These are phyloP conservation scores for Hymenopus coronatus DNA, from an alignment of 2,888 invertebrate species.

Conservation along the genomic window DNA sequence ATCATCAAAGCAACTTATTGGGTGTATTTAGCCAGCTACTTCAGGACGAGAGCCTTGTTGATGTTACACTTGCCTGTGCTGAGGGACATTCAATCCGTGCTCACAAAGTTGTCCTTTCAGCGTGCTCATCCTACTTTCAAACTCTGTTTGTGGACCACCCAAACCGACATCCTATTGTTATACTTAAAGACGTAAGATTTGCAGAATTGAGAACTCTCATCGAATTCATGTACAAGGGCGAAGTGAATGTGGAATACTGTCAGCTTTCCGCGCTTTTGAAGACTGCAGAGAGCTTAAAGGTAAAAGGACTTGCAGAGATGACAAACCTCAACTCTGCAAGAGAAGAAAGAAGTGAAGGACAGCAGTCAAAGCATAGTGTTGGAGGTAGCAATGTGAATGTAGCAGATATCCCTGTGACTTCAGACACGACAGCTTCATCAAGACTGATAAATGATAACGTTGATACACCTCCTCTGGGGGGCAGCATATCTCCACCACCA, in stretches of 20 bases:
- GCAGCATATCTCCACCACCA: slow-evolving; percentile 33
- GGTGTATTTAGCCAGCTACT: slow-evolving; percentile 95
- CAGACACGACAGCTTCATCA: slow-evolving; percentile 23
- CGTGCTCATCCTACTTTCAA: slow-evolving; percentile 94
- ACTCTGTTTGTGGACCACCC: slow-evolving; percentile 91
- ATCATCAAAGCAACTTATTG: slow-evolving; percentile 97
- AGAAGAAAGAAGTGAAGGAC: slow-evolving; percentile 39
- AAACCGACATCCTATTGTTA: slow-evolving; percentile 88
- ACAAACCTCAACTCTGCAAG: slow-evolving; percentile 69
- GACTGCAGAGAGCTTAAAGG: slow-evolving; percentile 90
- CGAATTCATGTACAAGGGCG: slow-evolving; percentile 96
- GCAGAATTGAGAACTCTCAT: slow-evolving; percentile 86
- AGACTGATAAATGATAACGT: slow-evolving; percentile 32
- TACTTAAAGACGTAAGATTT: slow-evolving; percentile 91
- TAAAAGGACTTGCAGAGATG: slow-evolving; percentile 91
- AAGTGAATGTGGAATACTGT: slow-evolving; percentile 92
- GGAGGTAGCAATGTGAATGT: slow-evolving; percentile 34
- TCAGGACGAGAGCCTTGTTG: slow-evolving; percentile 92
- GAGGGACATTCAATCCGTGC: slow-evolving; percentile 93
- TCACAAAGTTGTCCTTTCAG: slow-evolving; percentile 92
- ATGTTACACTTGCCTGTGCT: slow-evolving; percentile 95
- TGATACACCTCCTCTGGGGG: slow-evolving; percentile 37
- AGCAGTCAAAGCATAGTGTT: slow-evolving; percentile 30
- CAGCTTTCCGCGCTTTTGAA: slow-evolving; percentile 86
- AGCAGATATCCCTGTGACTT: slow-evolving; percentile 31